Evolutionary conservation across 2,888 invertebrate genomes (phyloP).

Genomic region (Netelia melanura): DNA sequence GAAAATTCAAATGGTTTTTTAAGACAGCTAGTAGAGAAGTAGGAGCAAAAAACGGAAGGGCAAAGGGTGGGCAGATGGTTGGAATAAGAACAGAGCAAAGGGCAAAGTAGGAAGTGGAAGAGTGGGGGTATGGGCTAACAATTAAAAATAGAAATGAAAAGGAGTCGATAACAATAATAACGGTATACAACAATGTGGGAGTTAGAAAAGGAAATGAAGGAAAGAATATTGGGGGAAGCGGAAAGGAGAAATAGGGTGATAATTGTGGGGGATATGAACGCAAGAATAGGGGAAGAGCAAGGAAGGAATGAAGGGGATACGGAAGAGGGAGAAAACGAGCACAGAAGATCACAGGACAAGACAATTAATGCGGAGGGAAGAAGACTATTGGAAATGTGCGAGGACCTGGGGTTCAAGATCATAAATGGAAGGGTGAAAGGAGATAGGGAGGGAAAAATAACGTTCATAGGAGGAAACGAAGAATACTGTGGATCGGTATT

Average conservation of each 20-base stretch:
- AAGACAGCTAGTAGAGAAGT: not conserved
- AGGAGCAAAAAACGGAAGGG: conserved; percentile 5
- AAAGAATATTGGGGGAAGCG: not conserved
- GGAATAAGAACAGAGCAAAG: conserved; percentile 20
- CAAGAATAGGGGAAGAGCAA: too few species aligned
- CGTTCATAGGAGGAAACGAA: too few species aligned
- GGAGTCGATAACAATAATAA: not conserved
- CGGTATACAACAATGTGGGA: conserved; percentile 31
- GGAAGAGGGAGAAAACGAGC: too few species aligned
- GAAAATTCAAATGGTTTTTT: conserved; percentile 13
- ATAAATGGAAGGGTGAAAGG: too few species aligned
- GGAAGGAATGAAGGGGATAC: too few species aligned
- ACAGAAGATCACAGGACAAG: too few species aligned
- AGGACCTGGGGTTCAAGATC: too few species aligned
- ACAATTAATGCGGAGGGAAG: too few species aligned
- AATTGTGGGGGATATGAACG: too few species aligned
- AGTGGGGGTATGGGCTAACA: conserved; percentile 16
- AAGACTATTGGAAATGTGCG: too few species aligned
- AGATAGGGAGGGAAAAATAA: too few species aligned
- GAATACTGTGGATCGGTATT: too few species aligned
- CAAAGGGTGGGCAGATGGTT: conserved; percentile 8
- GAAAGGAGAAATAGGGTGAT: not conserved
- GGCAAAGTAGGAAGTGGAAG: conserved; percentile 1
- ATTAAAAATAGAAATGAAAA: not conserved
- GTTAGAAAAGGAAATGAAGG: not conserved